A percentile compares a stretch with the other conserved stretches of the same genome.
These are phyloP conservation scores for Drosophila repletoides DNA, from an alignment of 1,140 invertebrate species.

Conservation along the genomic window DNA sequence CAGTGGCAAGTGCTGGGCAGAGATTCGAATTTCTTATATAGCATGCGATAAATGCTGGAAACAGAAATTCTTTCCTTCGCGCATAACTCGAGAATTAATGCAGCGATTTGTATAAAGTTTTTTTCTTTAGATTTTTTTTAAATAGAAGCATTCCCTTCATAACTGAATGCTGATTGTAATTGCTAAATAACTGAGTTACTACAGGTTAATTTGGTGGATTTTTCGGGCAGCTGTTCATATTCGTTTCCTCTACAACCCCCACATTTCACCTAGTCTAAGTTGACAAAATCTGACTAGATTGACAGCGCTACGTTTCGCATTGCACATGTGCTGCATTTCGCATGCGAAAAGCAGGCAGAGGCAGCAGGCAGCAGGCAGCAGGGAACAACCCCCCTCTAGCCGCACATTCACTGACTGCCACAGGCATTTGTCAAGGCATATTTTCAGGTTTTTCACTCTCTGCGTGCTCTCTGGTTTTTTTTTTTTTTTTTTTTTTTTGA, in stretches of 20 bases:
- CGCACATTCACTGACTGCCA: slow-evolving; percentile 7
- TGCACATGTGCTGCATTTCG: slow-evolving; percentile 72
- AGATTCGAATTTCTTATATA: slow-evolving; percentile 10
- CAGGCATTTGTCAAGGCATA: slow-evolving; percentile 51
- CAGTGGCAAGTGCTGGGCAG: slow-evolving; percentile 7
- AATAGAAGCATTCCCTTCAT: no score
- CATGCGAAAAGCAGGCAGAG: no score
- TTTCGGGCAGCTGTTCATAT: not conserved
- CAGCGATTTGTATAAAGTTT: no score
- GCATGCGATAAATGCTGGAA: slow-evolving; percentile 57
- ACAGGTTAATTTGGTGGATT: no score
- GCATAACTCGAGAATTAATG: no score
- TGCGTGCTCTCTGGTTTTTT: slow-evolving; percentile 10
- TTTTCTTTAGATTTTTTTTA: no score
- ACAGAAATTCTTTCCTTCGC: not conserved
- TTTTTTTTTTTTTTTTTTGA: no score
- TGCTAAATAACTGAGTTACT: not conserved
- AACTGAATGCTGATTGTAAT: no score
- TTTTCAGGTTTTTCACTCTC: slow-evolving; percentile 37
- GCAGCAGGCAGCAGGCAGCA: slow-evolving; percentile 18
- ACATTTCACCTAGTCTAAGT: slow-evolving; percentile 1
- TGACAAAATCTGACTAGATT: slow-evolving; percentile 33
- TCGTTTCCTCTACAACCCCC: slow-evolving; percentile 29
- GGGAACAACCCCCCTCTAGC: slow-evolving; percentile 13
- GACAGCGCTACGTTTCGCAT: slow-evolving; percentile 21